A percentile compares a stretch with the other conserved stretches of the same genome.
These are phyloP conservation scores for Microtus richardsoni DNA, from an alignment of 2,113 vertebrate genomes.

Conservation along the genomic window DNA sequence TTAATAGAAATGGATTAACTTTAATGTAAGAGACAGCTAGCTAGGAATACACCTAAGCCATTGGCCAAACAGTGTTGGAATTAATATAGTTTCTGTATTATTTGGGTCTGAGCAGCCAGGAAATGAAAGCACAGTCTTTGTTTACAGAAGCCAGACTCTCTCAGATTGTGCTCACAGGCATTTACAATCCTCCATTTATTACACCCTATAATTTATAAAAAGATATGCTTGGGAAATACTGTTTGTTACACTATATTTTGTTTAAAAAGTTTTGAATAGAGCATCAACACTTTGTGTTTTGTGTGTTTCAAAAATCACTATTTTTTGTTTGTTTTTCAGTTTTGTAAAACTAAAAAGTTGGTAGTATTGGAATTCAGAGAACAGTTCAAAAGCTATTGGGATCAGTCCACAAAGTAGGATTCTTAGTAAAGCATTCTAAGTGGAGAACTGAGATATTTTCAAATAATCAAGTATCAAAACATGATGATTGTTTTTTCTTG, in stretches of 20 bases:
- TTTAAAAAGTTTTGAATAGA: not conserved
- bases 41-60: too few relatives aligned
- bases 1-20: too few relatives aligned
- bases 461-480: slow-evolving; percentile 4
- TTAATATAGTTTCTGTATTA: too few relatives aligned
- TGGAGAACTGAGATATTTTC: not conserved
- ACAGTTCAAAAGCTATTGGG: not conserved
- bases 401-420: not conserved
- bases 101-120: too few relatives aligned
- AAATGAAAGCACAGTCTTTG: too few relatives aligned
- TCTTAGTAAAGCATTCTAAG: not conserved
- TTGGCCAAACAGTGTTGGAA: too few relatives aligned
- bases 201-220: not conserved
- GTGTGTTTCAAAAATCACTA: not conserved
- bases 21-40: too few relatives aligned
- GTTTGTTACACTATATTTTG: not conserved
- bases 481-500: not conserved
- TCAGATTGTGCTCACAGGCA: not conserved
- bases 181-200: not conserved
- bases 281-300: not conserved
- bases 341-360: not conserved
- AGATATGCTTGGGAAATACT: not conserved
- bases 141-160: not conserved
- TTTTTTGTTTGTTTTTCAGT: not conserved
- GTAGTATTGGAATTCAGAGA: not conserved